phyloP scores from a whole-genome alignment of 2,797 vertebrate species.

The Phrynocephalus forsythii region DNA sequence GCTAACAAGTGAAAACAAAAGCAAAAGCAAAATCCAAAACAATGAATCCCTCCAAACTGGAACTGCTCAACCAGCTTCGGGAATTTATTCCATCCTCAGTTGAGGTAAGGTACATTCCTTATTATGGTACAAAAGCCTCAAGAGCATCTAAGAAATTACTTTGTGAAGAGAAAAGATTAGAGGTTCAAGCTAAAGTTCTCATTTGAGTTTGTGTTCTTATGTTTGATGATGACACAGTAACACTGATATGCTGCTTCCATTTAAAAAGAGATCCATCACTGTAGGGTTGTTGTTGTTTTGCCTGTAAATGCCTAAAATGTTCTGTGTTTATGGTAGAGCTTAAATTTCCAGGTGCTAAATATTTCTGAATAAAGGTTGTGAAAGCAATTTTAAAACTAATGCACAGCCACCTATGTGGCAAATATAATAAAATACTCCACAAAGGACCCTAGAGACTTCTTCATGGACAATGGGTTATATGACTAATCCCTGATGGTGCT shows the following conservation, averaged over 20 bases:
- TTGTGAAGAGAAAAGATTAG: slow-evolving; percentile 31
- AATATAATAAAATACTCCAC: slow-evolving; percentile 51
- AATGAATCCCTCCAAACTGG: slow-evolving; percentile 81
- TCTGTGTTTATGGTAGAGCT: slow-evolving; percentile 59
- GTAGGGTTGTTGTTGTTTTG: slow-evolving; percentile 34
- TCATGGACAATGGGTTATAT: slow-evolving; percentile 56
- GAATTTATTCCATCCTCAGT: slow-evolving; percentile 78
- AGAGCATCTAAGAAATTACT: slow-evolving; percentile 64
- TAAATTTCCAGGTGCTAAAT: slow-evolving; percentile 53
- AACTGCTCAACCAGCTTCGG: slow-evolving; percentile 78
- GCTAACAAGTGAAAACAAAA: slow-evolving; percentile 78
- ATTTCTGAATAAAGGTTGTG: slow-evolving; percentile 53
- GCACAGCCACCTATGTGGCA: slow-evolving; percentile 41
- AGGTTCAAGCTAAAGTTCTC: slow-evolving; percentile 63
- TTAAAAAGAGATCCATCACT: slow-evolving; percentile 52
- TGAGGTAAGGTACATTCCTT: slow-evolving; percentile 83
- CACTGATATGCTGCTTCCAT: slow-evolving; percentile 21
- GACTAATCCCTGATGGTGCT: slow-evolving; percentile 59
- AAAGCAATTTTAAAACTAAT: slow-evolving; percentile 58
- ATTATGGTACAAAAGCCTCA: slow-evolving; percentile 71
- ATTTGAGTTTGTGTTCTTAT: slow-evolving; percentile 54
- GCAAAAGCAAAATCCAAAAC: not conserved
- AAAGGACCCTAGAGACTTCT: slow-evolving; percentile 34
- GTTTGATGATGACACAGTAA: slow-evolving; percentile 46
- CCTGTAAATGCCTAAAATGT: slow-evolving; percentile 46